A percentile compares a stretch with the other conserved stretches of the same genome.
phyloP scores from a whole-genome alignment of 2,888 invertebrate species.

The Trichacis sp. region DNA sequence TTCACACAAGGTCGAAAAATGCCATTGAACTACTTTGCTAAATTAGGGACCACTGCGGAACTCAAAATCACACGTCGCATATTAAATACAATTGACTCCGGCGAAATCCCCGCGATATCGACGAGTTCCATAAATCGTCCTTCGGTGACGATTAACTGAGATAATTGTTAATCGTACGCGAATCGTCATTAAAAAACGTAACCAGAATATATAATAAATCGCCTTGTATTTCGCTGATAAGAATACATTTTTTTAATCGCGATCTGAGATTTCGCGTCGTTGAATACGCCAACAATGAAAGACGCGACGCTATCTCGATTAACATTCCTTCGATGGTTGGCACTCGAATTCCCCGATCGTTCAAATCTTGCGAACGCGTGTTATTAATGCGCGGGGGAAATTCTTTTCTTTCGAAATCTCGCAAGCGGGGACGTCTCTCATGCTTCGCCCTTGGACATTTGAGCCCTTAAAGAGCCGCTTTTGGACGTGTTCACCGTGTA shows the following conservation, averaged over 20 bases:
- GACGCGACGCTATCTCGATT: too few species aligned
- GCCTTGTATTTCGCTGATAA: background rate
- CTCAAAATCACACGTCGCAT: background rate
- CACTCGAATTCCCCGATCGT: too few species aligned
- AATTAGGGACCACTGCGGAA: background rate
- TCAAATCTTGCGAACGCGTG: too few species aligned
- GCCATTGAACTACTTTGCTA: background rate
- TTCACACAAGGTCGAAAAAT: background rate
- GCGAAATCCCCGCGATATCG: too few species aligned
- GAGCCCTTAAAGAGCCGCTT: background rate
- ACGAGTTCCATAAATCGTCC: too few species aligned
- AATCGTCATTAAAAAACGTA: background rate
- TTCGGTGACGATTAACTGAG: background rate
- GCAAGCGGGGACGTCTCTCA: background rate
- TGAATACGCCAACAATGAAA: too few species aligned
- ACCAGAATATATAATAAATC: background rate
- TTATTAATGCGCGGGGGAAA: too few species aligned
- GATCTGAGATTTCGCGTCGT: background rate
- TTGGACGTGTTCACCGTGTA: background rate
- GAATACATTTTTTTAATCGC: too few species aligned
- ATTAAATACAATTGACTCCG: too few species aligned
- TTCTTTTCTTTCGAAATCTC: background rate
- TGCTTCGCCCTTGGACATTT: background rate
- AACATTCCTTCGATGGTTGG: too few species aligned
- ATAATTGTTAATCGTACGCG: too few species aligned